These are phyloP conservation scores for Hippoglossus hippoglossus DNA, from an alignment of 2,797 vertebrate species.

Conservation along the genomic window DNA sequence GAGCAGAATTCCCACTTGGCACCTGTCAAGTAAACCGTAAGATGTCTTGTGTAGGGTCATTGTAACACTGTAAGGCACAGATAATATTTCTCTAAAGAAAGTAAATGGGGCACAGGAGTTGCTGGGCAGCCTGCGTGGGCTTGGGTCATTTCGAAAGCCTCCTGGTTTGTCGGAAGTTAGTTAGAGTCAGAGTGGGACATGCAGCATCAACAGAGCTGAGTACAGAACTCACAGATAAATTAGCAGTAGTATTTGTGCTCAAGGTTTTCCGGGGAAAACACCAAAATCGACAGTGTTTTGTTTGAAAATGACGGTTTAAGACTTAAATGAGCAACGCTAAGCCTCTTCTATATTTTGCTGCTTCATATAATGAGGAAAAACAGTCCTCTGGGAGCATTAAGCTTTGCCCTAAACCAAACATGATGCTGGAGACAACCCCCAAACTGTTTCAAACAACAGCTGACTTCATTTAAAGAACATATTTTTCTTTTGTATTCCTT, in stretches of 20 bases:
- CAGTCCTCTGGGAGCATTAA: not conserved
- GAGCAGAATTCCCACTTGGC: slow-evolving; percentile 36
- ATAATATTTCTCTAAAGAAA: slow-evolving; percentile 6
- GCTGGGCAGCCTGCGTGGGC: slow-evolving; percentile 6
- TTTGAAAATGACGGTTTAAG: slow-evolving; percentile 19
- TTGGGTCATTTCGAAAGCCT: slow-evolving; percentile 15
- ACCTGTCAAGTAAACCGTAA: slow-evolving; percentile 36
- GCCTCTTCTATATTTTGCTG: slow-evolving; percentile 18
- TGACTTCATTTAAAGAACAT: not conserved
- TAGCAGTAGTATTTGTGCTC: not conserved
- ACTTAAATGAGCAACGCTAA: slow-evolving; percentile 17
- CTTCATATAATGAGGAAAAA: not conserved
- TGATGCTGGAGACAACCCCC: not conserved
- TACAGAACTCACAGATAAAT: slow-evolving; percentile 16
- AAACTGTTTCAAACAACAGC: not conserved
- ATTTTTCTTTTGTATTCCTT: not conserved
- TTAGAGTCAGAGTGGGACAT: slow-evolving; percentile 5
- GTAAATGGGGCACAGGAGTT: slow-evolving; percentile 18
- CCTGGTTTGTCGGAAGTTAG: slow-evolving; percentile 18
- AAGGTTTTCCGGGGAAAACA: slow-evolving; percentile 8
- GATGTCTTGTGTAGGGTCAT: slow-evolving; percentile 11
- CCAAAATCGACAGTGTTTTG: slow-evolving; percentile 7
- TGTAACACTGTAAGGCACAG: not conserved
- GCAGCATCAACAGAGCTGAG: not conserved
- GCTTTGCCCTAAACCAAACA: not conserved